phyloP scores from a whole-genome alignment of 2,797 vertebrate species.

The Danio jaintianensis region DNA sequence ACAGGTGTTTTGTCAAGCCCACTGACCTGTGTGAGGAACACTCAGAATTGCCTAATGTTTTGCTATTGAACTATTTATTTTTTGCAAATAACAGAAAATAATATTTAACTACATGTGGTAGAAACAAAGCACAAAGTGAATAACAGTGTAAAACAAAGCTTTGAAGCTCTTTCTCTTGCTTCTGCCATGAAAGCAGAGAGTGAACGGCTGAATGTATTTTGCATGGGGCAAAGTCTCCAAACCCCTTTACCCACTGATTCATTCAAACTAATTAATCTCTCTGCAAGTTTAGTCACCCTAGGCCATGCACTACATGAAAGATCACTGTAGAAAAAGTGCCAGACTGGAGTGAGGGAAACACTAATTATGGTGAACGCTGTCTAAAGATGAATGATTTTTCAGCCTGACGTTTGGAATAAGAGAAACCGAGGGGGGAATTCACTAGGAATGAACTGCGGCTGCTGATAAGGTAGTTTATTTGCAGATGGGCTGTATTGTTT shows the following conservation, averaged over 20 bases:
- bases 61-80: too few relatives aligned
- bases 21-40: too few relatives aligned
- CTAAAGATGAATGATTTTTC: constrained; percentile 35
- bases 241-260: constrained; percentile 10
- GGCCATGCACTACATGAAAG: constrained; percentile 53
- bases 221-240: not conserved
- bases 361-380: constrained; percentile 40
- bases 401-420: constrained; percentile 17
- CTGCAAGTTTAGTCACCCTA: constrained; percentile 53
- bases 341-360: constrained; percentile 12
- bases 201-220: constrained; percentile 23
- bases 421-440: constrained; percentile 9
- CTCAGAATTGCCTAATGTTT: too few relatives aligned
- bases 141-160: constrained; percentile 1
- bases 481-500: not conserved
- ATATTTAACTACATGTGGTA: constrained; percentile 1
- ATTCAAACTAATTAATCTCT: constrained; percentile 54
- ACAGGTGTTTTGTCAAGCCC: too few relatives aligned
- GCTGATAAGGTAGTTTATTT: not conserved
- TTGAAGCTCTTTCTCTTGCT: constrained; percentile 6
- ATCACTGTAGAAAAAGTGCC: constrained; percentile 34
- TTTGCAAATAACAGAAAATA: not conserved
- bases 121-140: not conserved
- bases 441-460: constrained; percentile 10
- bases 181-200: not conserved